A percentile compares a stretch with the other conserved stretches of the same genome.
Evolutionary conservation across 2,113 vertebrate species (phyloP).

Genomic region (Crotophaga sulcirostris): DNA sequence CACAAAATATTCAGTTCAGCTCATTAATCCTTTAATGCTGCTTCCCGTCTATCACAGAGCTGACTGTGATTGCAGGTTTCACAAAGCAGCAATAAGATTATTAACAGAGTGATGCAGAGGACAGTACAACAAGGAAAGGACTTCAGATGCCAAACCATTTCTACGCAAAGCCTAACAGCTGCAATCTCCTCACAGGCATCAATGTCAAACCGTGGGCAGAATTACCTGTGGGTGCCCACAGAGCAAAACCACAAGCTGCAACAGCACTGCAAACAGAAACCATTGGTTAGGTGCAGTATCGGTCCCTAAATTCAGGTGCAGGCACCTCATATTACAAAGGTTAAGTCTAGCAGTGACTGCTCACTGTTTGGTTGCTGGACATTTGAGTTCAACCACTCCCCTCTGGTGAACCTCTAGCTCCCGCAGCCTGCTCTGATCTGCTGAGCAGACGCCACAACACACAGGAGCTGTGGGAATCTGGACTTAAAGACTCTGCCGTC

Average conservation of each 20-base stretch:
- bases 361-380: no score
- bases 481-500: not conserved
- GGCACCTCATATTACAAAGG: not conserved
- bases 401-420: not conserved
- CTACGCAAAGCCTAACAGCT: not conserved
- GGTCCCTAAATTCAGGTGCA: not conserved
- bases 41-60: not conserved
- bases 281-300: not conserved
- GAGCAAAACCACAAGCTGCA: not conserved
- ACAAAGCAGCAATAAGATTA: conserved; percentile 2
- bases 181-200: not conserved
- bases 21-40: conserved; percentile 37
- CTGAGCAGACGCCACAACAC: not conserved
- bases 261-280: not conserved
- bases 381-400: not conserved
- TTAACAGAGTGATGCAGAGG: not conserved
- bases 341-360: not conserved
- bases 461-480: not conserved
- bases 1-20: conserved; percentile 2
- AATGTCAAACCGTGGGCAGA: not conserved
- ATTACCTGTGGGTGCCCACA: not conserved
- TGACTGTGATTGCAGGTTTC: conserved; percentile 1
- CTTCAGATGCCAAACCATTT: not conserved
- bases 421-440: not conserved
- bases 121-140: not conserved